Percentiles rank a stretch among this genome's conserved stretches.
phyloP scores from a whole-genome alignment of 2,797 vertebrate species.

The Zenarchopterus dispar region DNA sequence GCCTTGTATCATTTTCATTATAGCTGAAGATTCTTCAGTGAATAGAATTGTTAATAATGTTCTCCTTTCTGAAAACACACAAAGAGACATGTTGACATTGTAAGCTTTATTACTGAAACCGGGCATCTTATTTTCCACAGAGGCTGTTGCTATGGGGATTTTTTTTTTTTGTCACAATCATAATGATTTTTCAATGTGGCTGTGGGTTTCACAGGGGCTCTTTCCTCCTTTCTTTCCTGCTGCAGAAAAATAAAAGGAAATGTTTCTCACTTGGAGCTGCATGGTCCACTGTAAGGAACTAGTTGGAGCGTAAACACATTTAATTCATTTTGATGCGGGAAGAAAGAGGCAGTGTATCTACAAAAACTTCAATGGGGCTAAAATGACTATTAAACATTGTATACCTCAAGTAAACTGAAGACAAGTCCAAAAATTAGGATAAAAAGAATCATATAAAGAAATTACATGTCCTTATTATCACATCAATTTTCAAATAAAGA shows the following conservation, averaged over 20 bases:
- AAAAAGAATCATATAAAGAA: too few relatives aligned
- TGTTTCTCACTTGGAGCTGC: conserved; percentile 64
- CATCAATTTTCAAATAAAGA: too few relatives aligned
- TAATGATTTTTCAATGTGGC: conserved; percentile 65
- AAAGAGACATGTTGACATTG: conserved; percentile 36
- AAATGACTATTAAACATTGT: background rate
- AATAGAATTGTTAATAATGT: conserved; percentile 29
- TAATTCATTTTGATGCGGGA: conserved; percentile 33
- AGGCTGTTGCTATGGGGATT: conserved; percentile 66
- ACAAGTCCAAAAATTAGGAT: too few relatives aligned
- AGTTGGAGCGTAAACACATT: conserved; percentile 19
- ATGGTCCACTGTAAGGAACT: conserved; percentile 26
- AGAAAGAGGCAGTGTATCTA: background rate
- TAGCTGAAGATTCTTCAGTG: conserved; percentile 9
- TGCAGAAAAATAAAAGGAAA: conserved; percentile 77
- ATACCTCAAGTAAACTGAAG: background rate
- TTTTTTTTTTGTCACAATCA: conserved; percentile 49
- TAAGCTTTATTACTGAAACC: conserved; percentile 47
- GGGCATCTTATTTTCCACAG: conserved; percentile 45
- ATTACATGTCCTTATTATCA: too few relatives aligned
- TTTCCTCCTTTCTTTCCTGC: conserved; percentile 73
- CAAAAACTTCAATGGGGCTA: conserved; percentile 12
- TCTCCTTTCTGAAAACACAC: conserved; percentile 18
- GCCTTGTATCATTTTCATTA: conserved; percentile 24
- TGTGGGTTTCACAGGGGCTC: conserved; percentile 53